Evolutionary conservation across 2,888 invertebrate species (phyloP).

Genomic region (Toxonevra muliebris): DNA sequence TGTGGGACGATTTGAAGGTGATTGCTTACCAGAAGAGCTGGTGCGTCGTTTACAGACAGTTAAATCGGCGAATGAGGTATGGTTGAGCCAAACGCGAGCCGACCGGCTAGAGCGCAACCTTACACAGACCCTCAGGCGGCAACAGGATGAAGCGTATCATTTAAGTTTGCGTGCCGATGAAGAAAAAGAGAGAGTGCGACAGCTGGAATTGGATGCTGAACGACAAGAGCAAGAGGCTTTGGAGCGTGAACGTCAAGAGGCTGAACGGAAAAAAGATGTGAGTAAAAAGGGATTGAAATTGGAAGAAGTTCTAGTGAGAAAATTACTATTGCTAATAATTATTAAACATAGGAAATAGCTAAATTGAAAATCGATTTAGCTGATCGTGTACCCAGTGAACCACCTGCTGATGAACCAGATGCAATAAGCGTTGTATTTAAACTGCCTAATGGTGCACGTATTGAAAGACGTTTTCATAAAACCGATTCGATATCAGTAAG

Average conservation of each 20-base stretch:
- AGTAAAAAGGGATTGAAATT: neutral
- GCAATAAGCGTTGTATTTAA: constrained; percentile 89
- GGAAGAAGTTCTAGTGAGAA: neutral
- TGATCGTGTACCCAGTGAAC: constrained; percentile 78
- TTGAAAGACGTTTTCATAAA: constrained; percentile 86
- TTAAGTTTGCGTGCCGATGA: constrained; percentile 92
- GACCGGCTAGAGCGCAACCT: constrained; percentile 85
- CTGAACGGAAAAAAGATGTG: constrained; percentile 67
- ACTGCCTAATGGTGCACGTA: constrained; percentile 86
- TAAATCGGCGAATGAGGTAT: constrained; percentile 86
- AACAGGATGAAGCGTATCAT: constrained; percentile 94
- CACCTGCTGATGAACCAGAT: constrained; percentile 73
- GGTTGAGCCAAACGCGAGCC: constrained; percentile 84
- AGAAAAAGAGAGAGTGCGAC: constrained; percentile 85
- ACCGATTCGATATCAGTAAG: constrained; percentile 83
- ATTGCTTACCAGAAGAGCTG: constrained; percentile 77
- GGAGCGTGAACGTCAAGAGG: constrained; percentile 66
- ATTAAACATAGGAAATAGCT: constrained; percentile 68
- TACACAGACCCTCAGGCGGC: constrained; percentile 84
- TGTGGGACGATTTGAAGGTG: constrained; percentile 89
- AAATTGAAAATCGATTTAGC: constrained; percentile 75
- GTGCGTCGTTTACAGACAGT: constrained; percentile 78
- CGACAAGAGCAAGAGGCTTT: constrained; percentile 67
- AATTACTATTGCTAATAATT: neutral
- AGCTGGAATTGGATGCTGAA: constrained; percentile 69